Evolutionary conservation across 2,888 invertebrate species (phyloP).

Genomic region (Calameuta idolon): DNA sequence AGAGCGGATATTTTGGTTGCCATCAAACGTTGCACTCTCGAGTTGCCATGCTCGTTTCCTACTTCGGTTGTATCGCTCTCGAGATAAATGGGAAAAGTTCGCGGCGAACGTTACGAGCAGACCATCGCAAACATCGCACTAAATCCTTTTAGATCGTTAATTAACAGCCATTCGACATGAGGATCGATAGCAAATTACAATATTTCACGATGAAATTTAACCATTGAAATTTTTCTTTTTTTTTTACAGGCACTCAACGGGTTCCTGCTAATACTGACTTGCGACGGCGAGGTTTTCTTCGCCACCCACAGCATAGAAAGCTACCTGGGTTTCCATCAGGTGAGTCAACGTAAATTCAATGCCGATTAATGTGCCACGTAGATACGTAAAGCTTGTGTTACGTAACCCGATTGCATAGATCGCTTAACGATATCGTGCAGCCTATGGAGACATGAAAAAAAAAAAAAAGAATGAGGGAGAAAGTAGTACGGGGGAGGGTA

Average conservation of each 20-base stretch:
- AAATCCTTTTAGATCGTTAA: not conserved
- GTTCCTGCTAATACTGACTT: constrained; percentile 98
- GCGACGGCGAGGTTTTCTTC: constrained; percentile 99
- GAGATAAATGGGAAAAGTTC: constrained; percentile 57
- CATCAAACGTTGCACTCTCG: constrained; percentile 43
- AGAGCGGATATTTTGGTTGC: constrained; percentile 51
- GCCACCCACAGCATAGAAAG: constrained; percentile 99
- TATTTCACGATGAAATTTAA: not conserved
- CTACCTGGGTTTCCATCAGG: constrained; percentile 99
- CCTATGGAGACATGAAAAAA: not conserved
- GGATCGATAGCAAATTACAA: not conserved
- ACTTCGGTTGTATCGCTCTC: constrained; percentile 42
- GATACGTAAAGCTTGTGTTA: not conserved
- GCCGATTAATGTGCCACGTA: not conserved
- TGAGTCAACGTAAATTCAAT: constrained; percentile 67
- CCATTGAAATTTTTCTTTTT: constrained; percentile 44
- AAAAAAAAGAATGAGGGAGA: not conserved
- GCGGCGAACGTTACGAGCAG: constrained; percentile 36
- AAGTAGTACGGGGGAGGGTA: not conserved
- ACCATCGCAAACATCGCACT: not conserved
- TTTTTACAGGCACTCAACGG: constrained; percentile 94
- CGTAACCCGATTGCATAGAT: not conserved
- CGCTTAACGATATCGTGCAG: not conserved
- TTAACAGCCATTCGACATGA: not conserved
- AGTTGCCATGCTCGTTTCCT: constrained; percentile 38